phyloP scores from a whole-genome alignment of 2,113 vertebrate species.

The Axis porcinus region DNA sequence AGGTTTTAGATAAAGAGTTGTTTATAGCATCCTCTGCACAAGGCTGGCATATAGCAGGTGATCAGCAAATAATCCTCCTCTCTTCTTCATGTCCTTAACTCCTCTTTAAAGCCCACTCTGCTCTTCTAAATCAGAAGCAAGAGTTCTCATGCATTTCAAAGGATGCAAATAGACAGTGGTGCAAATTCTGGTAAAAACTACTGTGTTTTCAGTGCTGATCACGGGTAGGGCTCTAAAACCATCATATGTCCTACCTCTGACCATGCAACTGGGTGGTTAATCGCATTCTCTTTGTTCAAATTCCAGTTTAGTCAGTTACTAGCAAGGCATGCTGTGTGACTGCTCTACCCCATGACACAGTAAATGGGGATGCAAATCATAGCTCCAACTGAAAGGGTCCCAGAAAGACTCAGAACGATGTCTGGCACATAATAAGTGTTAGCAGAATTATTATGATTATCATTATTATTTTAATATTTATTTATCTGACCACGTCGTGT shows the following conservation, averaged over 20 bases:
- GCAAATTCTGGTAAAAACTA: neutral
- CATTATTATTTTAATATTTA: neutral
- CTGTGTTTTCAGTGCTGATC: neutral
- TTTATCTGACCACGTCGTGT: neutral
- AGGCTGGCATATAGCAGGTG: too few relatives aligned
- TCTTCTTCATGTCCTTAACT: neutral
- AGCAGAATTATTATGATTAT: neutral
- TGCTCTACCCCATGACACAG: neutral
- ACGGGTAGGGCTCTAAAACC: neutral
- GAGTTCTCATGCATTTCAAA: neutral
- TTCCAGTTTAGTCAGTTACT: neutral
- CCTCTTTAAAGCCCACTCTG: neutral
- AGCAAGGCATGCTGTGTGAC: neutral
- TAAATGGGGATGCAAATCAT: neutral
- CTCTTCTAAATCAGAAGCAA: neutral
- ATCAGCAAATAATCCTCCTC: neutral
- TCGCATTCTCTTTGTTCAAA: neutral
- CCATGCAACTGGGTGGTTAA: neutral
- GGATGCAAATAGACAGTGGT: neutral
- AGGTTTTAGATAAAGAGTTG: neutral
- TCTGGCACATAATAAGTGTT: too few relatives aligned
- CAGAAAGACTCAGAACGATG: neutral
- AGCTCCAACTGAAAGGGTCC: neutral
- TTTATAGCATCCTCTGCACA: neutral
- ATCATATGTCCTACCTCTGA: neutral